Percentiles rank a stretch among this genome's conserved stretches.
These are phyloP conservation scores for Nebria ingens DNA, from an alignment of 1,140 invertebrate genomes.

Conservation along the genomic window DNA sequence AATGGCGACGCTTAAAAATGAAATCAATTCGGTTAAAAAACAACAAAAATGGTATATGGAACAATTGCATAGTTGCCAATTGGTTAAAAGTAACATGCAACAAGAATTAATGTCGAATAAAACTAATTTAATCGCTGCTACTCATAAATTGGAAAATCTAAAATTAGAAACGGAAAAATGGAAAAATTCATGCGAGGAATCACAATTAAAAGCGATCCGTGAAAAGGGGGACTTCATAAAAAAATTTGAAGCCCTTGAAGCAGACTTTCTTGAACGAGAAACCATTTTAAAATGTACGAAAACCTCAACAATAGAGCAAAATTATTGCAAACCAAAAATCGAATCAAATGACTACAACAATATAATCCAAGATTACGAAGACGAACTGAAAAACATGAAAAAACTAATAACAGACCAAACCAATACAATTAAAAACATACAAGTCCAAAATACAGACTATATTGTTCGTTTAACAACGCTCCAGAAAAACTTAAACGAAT, in stretches of 20 bases:
- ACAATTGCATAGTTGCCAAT: constrained; percentile 4
- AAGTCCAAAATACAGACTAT: constrained; percentile 34
- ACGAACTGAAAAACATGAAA: background rate
- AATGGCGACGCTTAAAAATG: background rate
- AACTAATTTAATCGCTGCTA: background rate
- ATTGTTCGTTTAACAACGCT: constrained; percentile 32
- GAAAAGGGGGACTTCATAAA: background rate
- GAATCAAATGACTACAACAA: background rate
- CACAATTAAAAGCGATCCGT: background rate
- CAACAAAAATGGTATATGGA: constrained; percentile 8
- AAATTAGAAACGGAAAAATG: background rate
- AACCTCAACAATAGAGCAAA: no score
- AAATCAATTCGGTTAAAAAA: background rate
- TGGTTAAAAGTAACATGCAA: background rate
- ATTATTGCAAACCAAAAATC: background rate
- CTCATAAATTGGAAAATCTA: background rate
- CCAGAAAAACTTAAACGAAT: constrained; percentile 34
- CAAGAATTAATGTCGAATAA: constrained; percentile 1
- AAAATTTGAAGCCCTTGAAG: background rate
- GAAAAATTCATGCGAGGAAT: background rate
- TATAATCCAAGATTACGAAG: background rate
- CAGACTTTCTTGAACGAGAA: constrained; percentile 1
- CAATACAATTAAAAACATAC: constrained; percentile 27
- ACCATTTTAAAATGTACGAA: background rate
- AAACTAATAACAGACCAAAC: constrained; percentile 25